Percentiles rank a stretch among this genome's conserved stretches.
Conservation (phyloP, 2,888 invertebrate genomes). For the Campopleginae sp. region DNA sequence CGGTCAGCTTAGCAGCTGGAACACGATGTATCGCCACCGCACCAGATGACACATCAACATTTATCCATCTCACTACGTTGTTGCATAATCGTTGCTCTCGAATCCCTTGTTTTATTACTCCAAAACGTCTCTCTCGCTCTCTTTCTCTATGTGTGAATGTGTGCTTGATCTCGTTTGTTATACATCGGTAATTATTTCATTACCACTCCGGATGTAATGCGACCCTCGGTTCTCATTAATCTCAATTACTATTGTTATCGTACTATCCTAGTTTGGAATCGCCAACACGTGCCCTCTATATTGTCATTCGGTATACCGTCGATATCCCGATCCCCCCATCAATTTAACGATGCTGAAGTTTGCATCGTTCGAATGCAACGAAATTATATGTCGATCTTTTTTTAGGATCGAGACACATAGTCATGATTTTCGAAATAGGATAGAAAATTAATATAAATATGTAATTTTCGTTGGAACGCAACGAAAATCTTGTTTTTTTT, state of each 20-base stretch:
- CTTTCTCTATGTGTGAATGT: neutral
- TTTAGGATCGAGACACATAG: too few species aligned
- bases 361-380: too few species aligned
- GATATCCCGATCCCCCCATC: too few species aligned
- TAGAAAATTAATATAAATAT: too few species aligned
- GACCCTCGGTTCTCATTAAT: slow-evolving; percentile 76
- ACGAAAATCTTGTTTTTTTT: too few species aligned
- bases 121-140: too few species aligned
- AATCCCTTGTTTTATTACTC: slow-evolving; percentile 42
- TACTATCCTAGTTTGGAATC: slow-evolving; percentile 58
- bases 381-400: too few species aligned
- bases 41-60: slow-evolving; percentile 38
- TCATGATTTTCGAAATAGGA: too few species aligned
- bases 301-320: neutral
- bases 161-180: slow-evolving; percentile 40
- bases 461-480: too few species aligned
- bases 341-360: too few species aligned
- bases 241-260: slow-evolving; percentile 76
- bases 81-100: slow-evolving; percentile 61
- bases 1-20: slow-evolving; percentile 63
- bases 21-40: slow-evolving; percentile 21
- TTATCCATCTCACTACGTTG: slow-evolving; percentile 25
- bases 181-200: slow-evolving; percentile 79
- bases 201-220: slow-evolving; percentile 74
- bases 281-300: slow-evolving; percentile 20